A percentile compares a stretch with the other conserved stretches of the same genome.
Conservation (phyloP, 2,797 vertebrate genomes). For the Galaxias olidus region DNA sequence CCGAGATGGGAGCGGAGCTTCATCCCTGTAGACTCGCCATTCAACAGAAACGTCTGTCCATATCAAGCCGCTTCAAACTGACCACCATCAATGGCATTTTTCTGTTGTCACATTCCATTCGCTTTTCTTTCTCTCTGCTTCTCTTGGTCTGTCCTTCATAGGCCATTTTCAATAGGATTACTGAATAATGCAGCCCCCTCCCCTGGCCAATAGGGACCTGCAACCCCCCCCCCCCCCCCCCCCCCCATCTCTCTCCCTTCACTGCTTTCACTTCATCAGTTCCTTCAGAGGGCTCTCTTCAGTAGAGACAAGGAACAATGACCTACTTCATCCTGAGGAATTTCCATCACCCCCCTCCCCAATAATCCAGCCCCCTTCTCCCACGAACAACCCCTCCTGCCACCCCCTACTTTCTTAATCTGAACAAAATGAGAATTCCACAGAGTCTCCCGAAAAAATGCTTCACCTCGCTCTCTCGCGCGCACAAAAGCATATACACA, state of each 20-base stretch:
- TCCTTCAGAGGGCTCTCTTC: slow-evolving; percentile 79
- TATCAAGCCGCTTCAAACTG: slow-evolving; percentile 70
- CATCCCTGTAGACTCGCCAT: slow-evolving; percentile 44
- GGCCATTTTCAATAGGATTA: slow-evolving; percentile 82
- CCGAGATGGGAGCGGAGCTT: slow-evolving; percentile 30
- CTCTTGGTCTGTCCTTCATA: slow-evolving; percentile 77
- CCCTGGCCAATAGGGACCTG: slow-evolving; percentile 66
- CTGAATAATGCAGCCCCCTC: slow-evolving; percentile 71
- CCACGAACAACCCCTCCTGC: slow-evolving; percentile 43
- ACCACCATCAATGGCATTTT: slow-evolving; percentile 78
- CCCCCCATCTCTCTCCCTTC: slow-evolving; percentile 61
- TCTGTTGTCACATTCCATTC: slow-evolving; percentile 81
- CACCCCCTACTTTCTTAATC: slow-evolving; percentile 69
- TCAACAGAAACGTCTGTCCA: slow-evolving; percentile 63
- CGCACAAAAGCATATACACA: slow-evolving; percentile 19
- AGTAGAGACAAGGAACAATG: slow-evolving; percentile 79
- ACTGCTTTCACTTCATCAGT: slow-evolving; percentile 80
- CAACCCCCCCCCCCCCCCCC: slow-evolving; percentile 57
- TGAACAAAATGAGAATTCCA: slow-evolving; percentile 80
- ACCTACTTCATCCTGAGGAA: slow-evolving; percentile 84
- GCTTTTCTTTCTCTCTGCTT: slow-evolving; percentile 64
- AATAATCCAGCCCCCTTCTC: slow-evolving; percentile 61
- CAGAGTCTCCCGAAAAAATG: slow-evolving; percentile 53
- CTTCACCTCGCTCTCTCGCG: slow-evolving; percentile 59
- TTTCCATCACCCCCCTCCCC: slow-evolving; percentile 62